Base-by-base conservation (phyloP, 2,113 vertebrate species). In the Alethe castanea region DNA sequence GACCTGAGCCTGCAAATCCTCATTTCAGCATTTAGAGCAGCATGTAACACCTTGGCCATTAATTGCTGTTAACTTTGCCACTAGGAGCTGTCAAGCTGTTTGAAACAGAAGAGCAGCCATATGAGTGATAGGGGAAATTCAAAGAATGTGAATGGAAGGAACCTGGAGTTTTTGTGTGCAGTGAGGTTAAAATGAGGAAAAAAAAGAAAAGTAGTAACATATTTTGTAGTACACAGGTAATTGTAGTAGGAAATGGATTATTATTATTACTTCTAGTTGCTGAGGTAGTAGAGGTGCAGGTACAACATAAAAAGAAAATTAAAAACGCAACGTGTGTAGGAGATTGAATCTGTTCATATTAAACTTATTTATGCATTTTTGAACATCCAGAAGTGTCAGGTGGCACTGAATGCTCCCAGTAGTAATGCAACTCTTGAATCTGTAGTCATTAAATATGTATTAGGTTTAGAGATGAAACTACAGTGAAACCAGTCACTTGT, bases 361-460 rank as follows among this genome's bases (percentile, higher is more conserved):
- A 54, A 65, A 72, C 18, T 85, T 67, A 60, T 60, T 86, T 52
- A 57, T 59, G 42, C 18, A 19, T 70, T 86, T 92, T 77, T 73
- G 8, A 87, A 47, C 36, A 86, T 67, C 24, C 15, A 14, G 9
- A 94, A 54, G 28, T 67, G 59, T 92, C 40, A 66, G 20, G 59
- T 94, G 35, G 31, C 29, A 54, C 31, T 3, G 3, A 73, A 56
- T 64, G 67, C 50, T 91, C 56, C 35, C 56, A 78, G 29, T 60
- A 65, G 64, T 2, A 3, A 35, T 23, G 4, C 28, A 78, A 11
- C 24, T 86, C 29, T 87, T 89, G 38, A 90, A 2, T 48, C 31
- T 85, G 53, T 45, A 42, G 31, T 60, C 25, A 59, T 91, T 78
- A 95, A 95, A 82, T 82, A 65, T 60, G n/a, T 59, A 33, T 92